Evolutionary conservation across 1,140 invertebrate species (phyloP).

Genomic region (Euglossa dilemma): DNA sequence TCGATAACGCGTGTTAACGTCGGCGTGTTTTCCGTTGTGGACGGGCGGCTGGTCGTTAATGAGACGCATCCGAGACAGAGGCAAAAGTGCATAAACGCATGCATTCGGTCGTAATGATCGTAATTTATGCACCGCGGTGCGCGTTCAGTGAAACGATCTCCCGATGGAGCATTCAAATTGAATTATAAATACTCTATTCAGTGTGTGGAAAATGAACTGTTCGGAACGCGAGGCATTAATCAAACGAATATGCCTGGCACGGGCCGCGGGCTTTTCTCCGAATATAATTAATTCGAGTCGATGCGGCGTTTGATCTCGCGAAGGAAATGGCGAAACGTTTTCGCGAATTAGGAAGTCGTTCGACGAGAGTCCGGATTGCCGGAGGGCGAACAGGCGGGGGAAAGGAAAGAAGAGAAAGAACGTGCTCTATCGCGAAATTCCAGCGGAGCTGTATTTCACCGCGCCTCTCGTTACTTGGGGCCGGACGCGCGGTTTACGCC

Average conservation of each 20-base stretch:
- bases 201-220: neutral
- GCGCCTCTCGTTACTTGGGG: neutral
- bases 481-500: neutral
- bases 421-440: slow-evolving; percentile 4
- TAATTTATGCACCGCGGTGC: slow-evolving; percentile 24
- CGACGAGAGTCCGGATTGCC: neutral
- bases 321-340: neutral
- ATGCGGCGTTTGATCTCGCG: neutral
- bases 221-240: neutral
- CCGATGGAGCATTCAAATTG: neutral
- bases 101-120: neutral
- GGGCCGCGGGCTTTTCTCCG: neutral
- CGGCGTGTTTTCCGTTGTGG: neutral
- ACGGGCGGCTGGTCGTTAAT: neutral
- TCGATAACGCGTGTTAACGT: neutral
- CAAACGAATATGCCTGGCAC: neutral
- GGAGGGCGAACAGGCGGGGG: fast-evolving
- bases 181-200: slow-evolving; percentile 13
- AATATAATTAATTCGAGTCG: neutral
- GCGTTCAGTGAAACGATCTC: neutral
- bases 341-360: too few relatives aligned
- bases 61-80: neutral
- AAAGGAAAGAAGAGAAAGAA: neutral
- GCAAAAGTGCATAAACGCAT: neutral
- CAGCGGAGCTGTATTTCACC: neutral